phyloP scores from a whole-genome alignment of 2,113 vertebrate species.

The Cygnus buccinator region DNA sequence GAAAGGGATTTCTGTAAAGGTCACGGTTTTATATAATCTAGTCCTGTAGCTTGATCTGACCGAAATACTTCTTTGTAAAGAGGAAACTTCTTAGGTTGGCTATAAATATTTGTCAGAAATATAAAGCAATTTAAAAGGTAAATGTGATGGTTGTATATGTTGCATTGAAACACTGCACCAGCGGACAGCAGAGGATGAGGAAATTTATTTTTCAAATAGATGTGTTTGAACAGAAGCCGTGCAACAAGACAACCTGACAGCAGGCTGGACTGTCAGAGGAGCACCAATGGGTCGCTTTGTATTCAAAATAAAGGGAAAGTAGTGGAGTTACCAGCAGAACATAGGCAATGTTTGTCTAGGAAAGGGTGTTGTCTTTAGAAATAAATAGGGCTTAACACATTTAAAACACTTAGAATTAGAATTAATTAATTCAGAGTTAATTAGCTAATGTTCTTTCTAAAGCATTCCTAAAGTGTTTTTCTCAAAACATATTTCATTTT shows the following conservation, averaged over 20 bases:
- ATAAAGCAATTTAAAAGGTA: not conserved
- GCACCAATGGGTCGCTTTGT: not conserved
- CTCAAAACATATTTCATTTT: not conserved
- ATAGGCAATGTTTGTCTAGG: not conserved
- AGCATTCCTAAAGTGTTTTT: not conserved
- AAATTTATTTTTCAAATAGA: not conserved
- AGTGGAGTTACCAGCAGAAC: not conserved
- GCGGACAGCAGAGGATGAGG: not conserved
- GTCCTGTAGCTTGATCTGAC: conserved; percentile 24
- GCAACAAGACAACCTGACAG: not conserved
- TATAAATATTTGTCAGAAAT: not conserved
- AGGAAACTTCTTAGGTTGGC: not conserved
- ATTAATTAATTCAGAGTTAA: not conserved
- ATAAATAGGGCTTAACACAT: not conserved
- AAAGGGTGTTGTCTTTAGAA: not conserved
- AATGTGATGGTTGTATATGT: not conserved
- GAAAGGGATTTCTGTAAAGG: conserved; percentile 39
- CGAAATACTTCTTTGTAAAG: not conserved
- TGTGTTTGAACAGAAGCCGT: not conserved
- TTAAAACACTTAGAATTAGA: not conserved
- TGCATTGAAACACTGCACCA: not conserved
- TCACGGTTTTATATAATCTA: conserved; percentile 15
- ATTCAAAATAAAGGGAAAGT: not conserved
- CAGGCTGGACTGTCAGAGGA: not conserved
- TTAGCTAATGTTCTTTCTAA: not conserved